phyloP scores from a whole-genome alignment of 2,113 vertebrate species.

The Pluvianellus socialis region DNA sequence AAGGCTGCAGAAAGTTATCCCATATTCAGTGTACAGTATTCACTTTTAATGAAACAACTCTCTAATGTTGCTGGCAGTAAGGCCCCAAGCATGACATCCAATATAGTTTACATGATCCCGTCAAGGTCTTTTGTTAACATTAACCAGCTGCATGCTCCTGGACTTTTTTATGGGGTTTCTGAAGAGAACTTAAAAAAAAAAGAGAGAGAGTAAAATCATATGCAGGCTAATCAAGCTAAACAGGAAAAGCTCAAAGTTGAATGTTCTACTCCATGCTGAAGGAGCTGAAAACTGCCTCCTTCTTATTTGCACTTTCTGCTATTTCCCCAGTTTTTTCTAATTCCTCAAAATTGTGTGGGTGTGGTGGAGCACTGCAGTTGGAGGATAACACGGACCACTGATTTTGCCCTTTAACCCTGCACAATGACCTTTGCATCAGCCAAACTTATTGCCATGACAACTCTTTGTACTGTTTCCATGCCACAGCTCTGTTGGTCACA shows the following conservation, averaged over 20 bases:
- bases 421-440: conserved; percentile 84
- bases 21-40: conserved; percentile 81
- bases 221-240: conserved; percentile 71
- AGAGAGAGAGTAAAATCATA: not conserved
- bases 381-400: conserved; percentile 78
- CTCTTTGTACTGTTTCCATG: conserved; percentile 84
- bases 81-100: conserved; percentile 78
- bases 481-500: conserved; percentile 83
- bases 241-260: conserved; percentile 73
- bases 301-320: conserved; percentile 89
- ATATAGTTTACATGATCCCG: conserved; percentile 79
- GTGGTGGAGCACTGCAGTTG: conserved; percentile 79
- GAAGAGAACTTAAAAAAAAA: conserved; percentile 49
- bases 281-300: conserved; percentile 78
- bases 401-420: conserved; percentile 83
- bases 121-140: conserved; percentile 80
- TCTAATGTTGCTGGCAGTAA: conserved; percentile 79
- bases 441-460: conserved; percentile 85
- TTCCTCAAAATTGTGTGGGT: conserved; percentile 78
- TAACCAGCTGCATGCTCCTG: conserved; percentile 81
- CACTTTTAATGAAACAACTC: conserved; percentile 71
- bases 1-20: conserved; percentile 82
- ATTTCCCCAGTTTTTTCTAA: conserved; percentile 74
- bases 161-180: conserved; percentile 72
- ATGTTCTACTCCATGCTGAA: conserved; percentile 78